These are phyloP conservation scores for Gymnocheta viridis DNA, from an alignment of 2,888 invertebrate species.

Conservation along the genomic window DNA sequence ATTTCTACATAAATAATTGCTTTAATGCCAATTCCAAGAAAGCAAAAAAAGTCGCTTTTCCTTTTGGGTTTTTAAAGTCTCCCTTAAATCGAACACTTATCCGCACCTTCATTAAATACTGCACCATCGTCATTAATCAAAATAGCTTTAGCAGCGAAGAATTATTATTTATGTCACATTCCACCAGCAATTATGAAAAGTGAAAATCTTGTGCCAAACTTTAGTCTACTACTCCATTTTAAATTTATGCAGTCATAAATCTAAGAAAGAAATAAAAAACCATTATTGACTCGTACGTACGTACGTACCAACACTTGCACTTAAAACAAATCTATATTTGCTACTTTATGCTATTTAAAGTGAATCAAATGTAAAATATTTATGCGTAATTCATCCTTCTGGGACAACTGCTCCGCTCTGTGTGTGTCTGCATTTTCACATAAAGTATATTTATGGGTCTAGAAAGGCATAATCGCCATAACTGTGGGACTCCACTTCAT, in stretches of 20 bases:
- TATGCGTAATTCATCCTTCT: neutral
- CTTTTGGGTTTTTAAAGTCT: neutral
- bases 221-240: slow-evolving; percentile 46
- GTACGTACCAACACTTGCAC: slow-evolving; percentile 12
- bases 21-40: neutral
- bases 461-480: neutral
- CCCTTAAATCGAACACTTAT: neutral
- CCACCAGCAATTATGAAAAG: neutral
- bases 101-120: neutral
- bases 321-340: slow-evolving; percentile 20
- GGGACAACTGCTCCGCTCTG: neutral
- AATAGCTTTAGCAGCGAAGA: neutral
- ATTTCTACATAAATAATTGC: no score
- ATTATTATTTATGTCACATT: slow-evolving; percentile 22
- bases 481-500: neutral
- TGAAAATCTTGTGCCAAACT: slow-evolving; percentile 2
- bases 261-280: neutral
- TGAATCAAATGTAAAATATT: neutral
- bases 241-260: slow-evolving; percentile 33
- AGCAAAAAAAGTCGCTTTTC: neutral
- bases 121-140: neutral
- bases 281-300: neutral
- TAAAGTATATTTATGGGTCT: neutral
- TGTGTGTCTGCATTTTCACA: neutral
- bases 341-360: slow-evolving; percentile 11